phyloP scores from a whole-genome alignment of 2,113 vertebrate genomes.

The Leiothrix lutea region DNA sequence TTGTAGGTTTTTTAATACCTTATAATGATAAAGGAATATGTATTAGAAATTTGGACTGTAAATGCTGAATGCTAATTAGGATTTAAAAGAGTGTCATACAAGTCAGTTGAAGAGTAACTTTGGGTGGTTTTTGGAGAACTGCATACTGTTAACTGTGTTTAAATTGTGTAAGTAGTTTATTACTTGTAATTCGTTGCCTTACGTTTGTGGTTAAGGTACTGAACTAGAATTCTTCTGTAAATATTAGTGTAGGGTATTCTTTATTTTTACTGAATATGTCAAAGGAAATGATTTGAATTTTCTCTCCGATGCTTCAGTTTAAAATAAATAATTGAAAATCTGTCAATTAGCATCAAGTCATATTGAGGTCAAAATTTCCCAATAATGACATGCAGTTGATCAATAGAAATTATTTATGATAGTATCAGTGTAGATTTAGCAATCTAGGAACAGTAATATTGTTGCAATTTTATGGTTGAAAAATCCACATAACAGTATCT shows the following conservation, averaged over 20 bases:
- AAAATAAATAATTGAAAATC: not conserved
- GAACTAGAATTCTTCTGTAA: conserved; percentile 30
- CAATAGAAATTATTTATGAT: not conserved
- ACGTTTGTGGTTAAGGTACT: not conserved
- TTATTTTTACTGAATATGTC: conserved; percentile 38
- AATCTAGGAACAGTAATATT: not conserved
- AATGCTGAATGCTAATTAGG: not conserved
- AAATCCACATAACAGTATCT: not conserved
- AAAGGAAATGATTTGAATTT: not conserved
- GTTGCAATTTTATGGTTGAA: not conserved
- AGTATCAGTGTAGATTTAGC: not conserved
- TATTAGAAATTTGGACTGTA: not conserved
- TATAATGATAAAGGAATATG: not conserved
- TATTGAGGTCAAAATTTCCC: not conserved
- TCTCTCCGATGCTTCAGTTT: not conserved
- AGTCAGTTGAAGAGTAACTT: not conserved
- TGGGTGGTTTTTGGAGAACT: not conserved
- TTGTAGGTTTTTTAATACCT: not conserved
- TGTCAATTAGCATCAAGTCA: not conserved
- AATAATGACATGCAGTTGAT: not conserved
- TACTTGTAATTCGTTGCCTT: not conserved
- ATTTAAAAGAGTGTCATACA: not conserved
- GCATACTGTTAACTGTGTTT: conserved; percentile 1
- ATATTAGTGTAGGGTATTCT: conserved; percentile 33
- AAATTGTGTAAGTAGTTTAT: conserved; percentile 18